Percentiles rank a stretch among this genome's conserved stretches.
These are phyloP conservation scores for Rhineura floridana DNA, from an alignment of 2,113 vertebrate genomes.

Conservation along the genomic window DNA sequence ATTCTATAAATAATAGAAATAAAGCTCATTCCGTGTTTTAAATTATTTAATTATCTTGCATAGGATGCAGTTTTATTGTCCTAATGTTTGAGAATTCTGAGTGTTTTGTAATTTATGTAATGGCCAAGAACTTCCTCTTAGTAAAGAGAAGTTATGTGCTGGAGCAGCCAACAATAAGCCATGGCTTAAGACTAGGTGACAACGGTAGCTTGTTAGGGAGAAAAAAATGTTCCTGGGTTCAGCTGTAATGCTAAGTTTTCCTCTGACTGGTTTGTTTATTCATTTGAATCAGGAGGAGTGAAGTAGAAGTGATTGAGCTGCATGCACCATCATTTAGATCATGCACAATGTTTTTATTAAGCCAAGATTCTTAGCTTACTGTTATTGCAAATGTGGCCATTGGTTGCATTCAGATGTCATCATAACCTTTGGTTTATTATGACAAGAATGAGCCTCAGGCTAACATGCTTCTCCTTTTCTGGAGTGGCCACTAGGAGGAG, in stretches of 20 bases:
- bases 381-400: not conserved
- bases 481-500: not conserved
- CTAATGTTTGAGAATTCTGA: not conserved
- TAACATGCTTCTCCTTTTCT: not conserved
- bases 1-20: constrained; percentile 25
- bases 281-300: too few species aligned
- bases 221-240: too few species aligned
- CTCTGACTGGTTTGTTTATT: too few species aligned
- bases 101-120: not conserved
- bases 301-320: too few species aligned
- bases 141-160: too few species aligned
- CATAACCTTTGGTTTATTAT: not conserved
- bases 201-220: too few species aligned
- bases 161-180: too few species aligned
- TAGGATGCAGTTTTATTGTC: not conserved
- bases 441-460: not conserved
- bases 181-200: too few species aligned
- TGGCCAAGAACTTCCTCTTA: not conserved
- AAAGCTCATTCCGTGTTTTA: constrained; percentile 6
- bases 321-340: not conserved
- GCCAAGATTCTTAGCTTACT: not conserved
- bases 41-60: constrained; percentile 3
- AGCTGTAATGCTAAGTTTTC: too few species aligned
- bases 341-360: not conserved
- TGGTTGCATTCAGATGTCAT: not conserved